Percentiles rank a stretch among this genome's conserved stretches.
These are phyloP conservation scores for Osmerus eperlanus DNA, from an alignment of 2,113 vertebrate species.

Conservation along the genomic window DNA sequence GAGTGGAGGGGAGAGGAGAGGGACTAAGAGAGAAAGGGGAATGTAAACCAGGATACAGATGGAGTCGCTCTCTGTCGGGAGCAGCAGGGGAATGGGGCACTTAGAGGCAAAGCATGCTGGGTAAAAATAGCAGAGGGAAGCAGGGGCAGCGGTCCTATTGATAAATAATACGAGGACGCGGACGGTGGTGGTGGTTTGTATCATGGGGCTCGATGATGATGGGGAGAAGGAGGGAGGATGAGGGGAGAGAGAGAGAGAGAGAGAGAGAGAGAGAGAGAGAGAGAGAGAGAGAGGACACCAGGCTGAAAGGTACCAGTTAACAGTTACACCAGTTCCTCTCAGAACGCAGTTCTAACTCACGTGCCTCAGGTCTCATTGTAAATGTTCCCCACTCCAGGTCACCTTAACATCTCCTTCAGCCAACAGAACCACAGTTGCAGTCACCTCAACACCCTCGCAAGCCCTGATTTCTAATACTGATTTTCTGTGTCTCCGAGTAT, in stretches of 20 bases:
- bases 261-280: too few species aligned
- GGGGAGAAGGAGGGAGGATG: not conserved
- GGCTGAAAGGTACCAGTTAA: too few species aligned
- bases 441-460: too few species aligned
- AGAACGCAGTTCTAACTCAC: too few species aligned
- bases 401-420: too few species aligned
- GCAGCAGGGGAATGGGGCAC: conserved; percentile 60
- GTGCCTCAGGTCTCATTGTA: too few species aligned
- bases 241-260: not conserved
- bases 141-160: conserved; percentile 58
- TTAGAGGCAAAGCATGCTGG: conserved; percentile 57
- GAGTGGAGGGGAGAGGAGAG: conserved; percentile 4
- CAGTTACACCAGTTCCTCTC: too few species aligned
- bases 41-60: conserved; percentile 65
- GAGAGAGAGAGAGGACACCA: too few species aligned
- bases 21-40: conserved; percentile 29
- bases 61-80: conserved; percentile 53
- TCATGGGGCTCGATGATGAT: not conserved
- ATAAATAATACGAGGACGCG: conserved; percentile 64
- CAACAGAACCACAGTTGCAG: too few species aligned
- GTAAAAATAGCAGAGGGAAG: conserved; percentile 69
- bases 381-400: too few species aligned
- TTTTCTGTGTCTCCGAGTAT: not conserved
- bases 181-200: not conserved
- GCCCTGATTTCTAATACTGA: too few species aligned